Conservation (phyloP, 2,113 vertebrate species). For the Macquaria australasica region DNA sequence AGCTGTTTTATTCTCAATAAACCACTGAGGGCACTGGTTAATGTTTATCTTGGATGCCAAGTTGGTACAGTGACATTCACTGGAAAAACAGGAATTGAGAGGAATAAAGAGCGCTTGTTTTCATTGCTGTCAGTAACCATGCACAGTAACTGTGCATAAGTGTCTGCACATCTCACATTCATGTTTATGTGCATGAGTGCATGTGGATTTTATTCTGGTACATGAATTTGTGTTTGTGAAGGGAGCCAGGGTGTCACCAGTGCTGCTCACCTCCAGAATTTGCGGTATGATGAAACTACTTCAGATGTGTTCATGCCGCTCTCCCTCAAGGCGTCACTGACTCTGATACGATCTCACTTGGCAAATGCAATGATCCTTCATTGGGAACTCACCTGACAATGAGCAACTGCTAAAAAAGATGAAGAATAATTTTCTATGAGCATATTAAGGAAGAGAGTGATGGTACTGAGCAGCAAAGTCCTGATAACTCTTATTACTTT, state of each 20-base stretch:
- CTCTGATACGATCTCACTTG: conserved; percentile 63
- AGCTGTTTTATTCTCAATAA: background rate
- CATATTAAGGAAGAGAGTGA: background rate
- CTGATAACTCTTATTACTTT: background rate
- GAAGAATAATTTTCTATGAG: background rate
- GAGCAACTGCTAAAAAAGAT: conserved; percentile 22
- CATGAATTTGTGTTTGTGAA: background rate
- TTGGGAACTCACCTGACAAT: conserved; percentile 30
- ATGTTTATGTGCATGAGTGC: background rate
- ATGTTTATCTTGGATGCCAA: conserved; percentile 21
- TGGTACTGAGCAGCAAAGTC: background rate
- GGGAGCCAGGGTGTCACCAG: conserved; percentile 20
- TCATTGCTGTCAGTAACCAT: background rate
- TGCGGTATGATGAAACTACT: conserved; percentile 57
- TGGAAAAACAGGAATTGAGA: background rate
- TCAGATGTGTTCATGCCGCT: conserved; percentile 44
- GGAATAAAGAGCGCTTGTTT: conserved; percentile 19
- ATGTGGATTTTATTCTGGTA: background rate
- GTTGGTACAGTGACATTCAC: background rate
- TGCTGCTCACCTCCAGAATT: conserved; percentile 21
- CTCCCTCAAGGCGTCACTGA: conserved; percentile 40
- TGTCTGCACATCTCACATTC: background rate
- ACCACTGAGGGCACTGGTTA: background rate
- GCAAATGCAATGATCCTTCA: conserved; percentile 14
- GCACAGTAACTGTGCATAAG: background rate